Evolutionary conservation across 2,113 vertebrate genomes (phyloP).

Genomic region (Labeo catla): DNA sequence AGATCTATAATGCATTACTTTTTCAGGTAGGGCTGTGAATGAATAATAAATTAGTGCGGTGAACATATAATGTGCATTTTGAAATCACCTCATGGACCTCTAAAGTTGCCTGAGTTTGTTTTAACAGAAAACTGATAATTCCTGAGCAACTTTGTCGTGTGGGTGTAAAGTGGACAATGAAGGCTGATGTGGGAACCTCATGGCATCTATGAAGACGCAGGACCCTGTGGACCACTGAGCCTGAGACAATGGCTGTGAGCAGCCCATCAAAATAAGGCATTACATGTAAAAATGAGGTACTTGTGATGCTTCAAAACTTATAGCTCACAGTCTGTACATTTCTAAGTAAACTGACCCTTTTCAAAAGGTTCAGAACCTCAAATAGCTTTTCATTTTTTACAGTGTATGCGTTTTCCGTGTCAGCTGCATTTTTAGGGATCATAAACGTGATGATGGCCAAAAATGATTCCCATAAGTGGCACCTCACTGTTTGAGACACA

Average conservation of each 20-base stretch:
- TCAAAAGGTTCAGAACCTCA: neutral
- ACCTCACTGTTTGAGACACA: neutral
- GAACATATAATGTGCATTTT: constrained; percentile 46
- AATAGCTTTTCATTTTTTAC: neutral
- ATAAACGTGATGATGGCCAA: neutral
- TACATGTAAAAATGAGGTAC: no score
- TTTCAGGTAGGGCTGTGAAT: constrained; percentile 33
- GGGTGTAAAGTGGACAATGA: constrained; percentile 2
- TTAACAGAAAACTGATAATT: constrained; percentile 29
- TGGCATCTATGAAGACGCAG: neutral
- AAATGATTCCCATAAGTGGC: neutral
- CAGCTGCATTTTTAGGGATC: neutral
- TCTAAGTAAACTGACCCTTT: no score
- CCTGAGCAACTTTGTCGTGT: neutral
- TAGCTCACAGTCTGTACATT: no score
- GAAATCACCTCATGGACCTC: neutral
- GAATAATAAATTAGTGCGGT: constrained; percentile 33
- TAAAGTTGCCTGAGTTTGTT: neutral
- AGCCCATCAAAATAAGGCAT: neutral
- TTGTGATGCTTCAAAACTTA: no score
- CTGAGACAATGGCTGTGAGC: neutral
- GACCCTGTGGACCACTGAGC: neutral
- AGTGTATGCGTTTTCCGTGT: neutral
- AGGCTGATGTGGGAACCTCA: constrained; percentile 1
- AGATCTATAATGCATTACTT: constrained; percentile 52